Conservation (phyloP, 2,888 invertebrate species). For the Apoda limacodes region DNA sequence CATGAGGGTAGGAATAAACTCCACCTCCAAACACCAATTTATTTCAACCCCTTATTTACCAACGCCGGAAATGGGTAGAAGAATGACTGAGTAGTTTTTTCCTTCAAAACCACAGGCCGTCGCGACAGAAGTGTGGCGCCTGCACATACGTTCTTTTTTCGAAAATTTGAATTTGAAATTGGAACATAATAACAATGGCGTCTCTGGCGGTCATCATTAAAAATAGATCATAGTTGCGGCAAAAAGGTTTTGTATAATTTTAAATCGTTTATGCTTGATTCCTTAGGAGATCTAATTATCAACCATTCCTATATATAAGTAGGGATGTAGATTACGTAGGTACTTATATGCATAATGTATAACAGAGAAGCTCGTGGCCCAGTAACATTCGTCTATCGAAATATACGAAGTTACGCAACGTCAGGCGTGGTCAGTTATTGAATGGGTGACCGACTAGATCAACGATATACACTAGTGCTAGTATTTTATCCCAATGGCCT, state of each 20-base stretch:
- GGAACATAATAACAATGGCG: conserved; percentile 44
- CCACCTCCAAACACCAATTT: not conserved
- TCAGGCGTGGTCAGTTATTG: no score
- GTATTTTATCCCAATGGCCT: no score
- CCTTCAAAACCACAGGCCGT: conserved; percentile 24
- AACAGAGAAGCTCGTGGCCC: no score
- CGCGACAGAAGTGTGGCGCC: conserved; percentile 43
- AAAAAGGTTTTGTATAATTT: conserved; percentile 32
- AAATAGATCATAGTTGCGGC: conserved; percentile 52
- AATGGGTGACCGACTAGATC: no score
- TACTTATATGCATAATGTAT: no score
- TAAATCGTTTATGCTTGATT: conserved; percentile 31
- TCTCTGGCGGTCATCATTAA: conserved; percentile 50
- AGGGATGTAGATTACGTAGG: no score
- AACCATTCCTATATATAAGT: no score
- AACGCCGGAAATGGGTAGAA: conserved; percentile 30
- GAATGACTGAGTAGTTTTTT: conserved; percentile 34
- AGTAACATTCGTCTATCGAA: no score
- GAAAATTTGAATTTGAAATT: conserved; percentile 53
- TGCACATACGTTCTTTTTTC: conserved; percentile 25
- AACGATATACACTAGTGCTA: no score
- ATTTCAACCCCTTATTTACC: conserved; percentile 26
- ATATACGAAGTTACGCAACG: no score
- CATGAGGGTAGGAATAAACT: not conserved
- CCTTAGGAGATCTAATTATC: conserved; percentile 26